phyloP scores from a whole-genome alignment of 2,888 invertebrate genomes.

The Keiferia lycopersicella region DNA sequence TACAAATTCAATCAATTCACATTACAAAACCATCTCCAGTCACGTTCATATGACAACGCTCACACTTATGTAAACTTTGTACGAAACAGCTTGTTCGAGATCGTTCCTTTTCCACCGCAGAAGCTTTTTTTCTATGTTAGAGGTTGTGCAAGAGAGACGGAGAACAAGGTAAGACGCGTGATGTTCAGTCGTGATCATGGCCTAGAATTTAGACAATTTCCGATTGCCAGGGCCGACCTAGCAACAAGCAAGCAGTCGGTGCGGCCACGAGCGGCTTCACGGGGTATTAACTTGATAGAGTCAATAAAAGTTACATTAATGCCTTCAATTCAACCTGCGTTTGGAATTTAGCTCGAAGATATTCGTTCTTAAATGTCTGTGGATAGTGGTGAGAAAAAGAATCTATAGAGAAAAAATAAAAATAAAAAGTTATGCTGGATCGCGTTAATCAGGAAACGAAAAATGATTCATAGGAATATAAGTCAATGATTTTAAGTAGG shows the following conservation, averaged over 20 bases:
- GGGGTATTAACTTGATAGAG: constrained; percentile 26
- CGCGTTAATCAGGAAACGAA: too few relatives aligned
- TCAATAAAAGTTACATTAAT: constrained; percentile 17
- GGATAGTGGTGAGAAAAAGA: background rate
- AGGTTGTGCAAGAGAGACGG: constrained; percentile 55
- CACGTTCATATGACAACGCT: background rate
- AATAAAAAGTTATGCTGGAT: too few relatives aligned
- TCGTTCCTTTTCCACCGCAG: constrained; percentile 21
- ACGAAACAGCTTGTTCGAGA: constrained; percentile 1
- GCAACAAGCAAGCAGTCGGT: constrained; percentile 43
- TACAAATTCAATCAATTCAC: background rate
- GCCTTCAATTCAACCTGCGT: background rate
- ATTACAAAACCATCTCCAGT: background rate
- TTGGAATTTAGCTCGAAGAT: background rate
- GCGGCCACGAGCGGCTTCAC: constrained; percentile 15
- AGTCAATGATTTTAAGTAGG: too few relatives aligned
- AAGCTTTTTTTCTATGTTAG: constrained; percentile 34
- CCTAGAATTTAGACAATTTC: constrained; percentile 77
- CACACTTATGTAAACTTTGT: background rate
- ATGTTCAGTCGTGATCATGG: constrained; percentile 55
- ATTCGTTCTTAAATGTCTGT: background rate
- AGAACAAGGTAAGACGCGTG: constrained; percentile 33
- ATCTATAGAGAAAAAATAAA: too few relatives aligned
- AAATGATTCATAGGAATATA: too few relatives aligned
- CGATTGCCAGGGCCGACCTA: constrained; percentile 58